Evolutionary conservation across 2,888 invertebrate genomes (phyloP).

Genomic region (Chrysomela aeneicollis): DNA sequence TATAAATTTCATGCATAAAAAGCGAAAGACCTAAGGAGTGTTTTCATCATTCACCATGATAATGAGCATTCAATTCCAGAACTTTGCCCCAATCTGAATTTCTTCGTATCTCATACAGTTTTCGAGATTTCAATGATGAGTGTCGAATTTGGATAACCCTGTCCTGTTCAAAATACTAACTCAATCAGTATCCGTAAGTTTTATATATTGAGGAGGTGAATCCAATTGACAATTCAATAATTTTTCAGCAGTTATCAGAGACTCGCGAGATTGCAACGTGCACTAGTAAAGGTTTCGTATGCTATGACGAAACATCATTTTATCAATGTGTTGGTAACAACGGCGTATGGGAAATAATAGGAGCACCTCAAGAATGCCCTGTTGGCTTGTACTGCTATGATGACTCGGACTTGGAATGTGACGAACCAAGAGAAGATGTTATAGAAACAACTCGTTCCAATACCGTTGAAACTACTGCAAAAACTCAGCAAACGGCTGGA

Average conservation of each 20-base stretch:
- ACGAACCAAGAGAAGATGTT: conserved; percentile 21
- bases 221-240: too few relatives aligned
- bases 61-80: too few relatives aligned
- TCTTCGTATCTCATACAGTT: too few relatives aligned
- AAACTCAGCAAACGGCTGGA: not conserved
- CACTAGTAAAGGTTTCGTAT: conserved; percentile 23
- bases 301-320: conserved; percentile 26
- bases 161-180: too few relatives aligned
- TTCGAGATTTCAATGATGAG: too few relatives aligned
- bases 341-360: conserved; percentile 18
- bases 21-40: too few relatives aligned
- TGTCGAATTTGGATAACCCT: too few relatives aligned
- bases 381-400: conserved; percentile 32
- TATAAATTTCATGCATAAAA: too few relatives aligned
- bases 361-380: conserved; percentile 34
- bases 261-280: not conserved
- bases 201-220: not conserved
- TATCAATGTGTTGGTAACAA: conserved; percentile 28
- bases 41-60: too few relatives aligned
- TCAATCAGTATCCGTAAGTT: too few relatives aligned
- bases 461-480: not conserved
- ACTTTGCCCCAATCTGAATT: too few relatives aligned
- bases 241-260: not conserved
- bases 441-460: not conserved
- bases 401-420: conserved; percentile 34